phyloP scores from a whole-genome alignment of 1,140 invertebrate genomes.

The Polyergus mexicanus region DNA sequence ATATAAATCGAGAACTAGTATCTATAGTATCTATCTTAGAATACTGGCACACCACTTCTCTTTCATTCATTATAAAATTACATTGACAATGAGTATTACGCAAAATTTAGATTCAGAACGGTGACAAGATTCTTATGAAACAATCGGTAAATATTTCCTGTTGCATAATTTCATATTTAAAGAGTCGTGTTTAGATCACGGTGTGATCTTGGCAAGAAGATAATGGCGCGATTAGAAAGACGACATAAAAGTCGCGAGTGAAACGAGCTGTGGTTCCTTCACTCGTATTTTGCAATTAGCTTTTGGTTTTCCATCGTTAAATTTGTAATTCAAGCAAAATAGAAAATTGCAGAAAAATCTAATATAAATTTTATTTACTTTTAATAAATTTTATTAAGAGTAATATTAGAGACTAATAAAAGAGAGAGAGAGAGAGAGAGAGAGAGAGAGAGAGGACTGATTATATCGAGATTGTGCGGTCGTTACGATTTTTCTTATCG shows the following conservation, averaged over 20 bases:
- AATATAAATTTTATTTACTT: too few species aligned
- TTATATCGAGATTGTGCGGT: too few species aligned
- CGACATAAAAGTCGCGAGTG: conserved; percentile 13
- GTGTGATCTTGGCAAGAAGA: conserved; percentile 24
- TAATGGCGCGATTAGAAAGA: conserved; percentile 32
- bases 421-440: too few species aligned
- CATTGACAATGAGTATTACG: neutral
- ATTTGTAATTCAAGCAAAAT: neutral
- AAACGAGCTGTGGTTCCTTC: conserved; percentile 65
- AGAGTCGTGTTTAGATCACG: conserved; percentile 33
- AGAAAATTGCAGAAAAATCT: neutral
- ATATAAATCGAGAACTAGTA: neutral
- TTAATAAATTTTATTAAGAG: neutral
- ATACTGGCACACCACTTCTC: neutral
- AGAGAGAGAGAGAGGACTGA: neutral
- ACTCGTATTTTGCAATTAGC: conserved; percentile 30
- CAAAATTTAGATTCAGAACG: conserved; percentile 20
- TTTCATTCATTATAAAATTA: conserved; percentile 26
- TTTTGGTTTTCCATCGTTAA: conserved; percentile 6
- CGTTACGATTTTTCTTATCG: neutral
- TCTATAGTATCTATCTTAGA: neutral
- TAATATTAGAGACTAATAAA: too few species aligned
- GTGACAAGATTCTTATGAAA: conserved; percentile 45
- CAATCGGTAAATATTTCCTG: conserved; percentile 51
- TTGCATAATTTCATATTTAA: conserved; percentile 53